Percentiles rank a stretch among this genome's conserved stretches.
These are phyloP conservation scores for Carduelis carduelis DNA, from an alignment of 2,797 vertebrate genomes.

Conservation along the genomic window DNA sequence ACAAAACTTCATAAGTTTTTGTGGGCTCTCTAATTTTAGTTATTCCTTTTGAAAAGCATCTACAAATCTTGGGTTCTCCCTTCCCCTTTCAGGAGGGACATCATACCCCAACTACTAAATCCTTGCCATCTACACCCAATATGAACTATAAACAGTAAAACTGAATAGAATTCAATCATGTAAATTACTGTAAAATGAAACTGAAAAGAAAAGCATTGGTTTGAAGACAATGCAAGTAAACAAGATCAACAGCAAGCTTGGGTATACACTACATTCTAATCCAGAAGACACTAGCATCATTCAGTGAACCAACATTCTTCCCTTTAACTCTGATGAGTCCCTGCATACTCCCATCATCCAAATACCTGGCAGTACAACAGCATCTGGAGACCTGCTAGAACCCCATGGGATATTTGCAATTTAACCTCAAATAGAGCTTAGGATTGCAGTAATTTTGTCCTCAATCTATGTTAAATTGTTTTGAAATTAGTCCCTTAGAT, in stretches of 20 bases:
- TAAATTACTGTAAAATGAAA: neutral
- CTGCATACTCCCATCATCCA: neutral
- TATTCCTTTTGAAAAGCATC: neutral
- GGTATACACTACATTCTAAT: neutral
- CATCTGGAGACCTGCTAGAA: neutral
- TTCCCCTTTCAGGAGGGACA: neutral
- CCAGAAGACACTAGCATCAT: neutral
- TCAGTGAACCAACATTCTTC: neutral
- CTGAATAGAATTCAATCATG: neutral
- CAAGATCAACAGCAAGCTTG: neutral
- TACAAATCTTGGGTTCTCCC: neutral
- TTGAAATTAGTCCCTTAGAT: neutral
- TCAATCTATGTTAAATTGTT: neutral
- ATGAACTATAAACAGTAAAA: neutral
- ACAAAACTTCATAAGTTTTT: neutral
- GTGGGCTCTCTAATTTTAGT: neutral
- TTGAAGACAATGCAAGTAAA: neutral
- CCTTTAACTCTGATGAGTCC: neutral
- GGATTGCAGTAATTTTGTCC: neutral
- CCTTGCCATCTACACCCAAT: neutral
- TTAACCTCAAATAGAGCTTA: neutral
- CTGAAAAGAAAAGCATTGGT: neutral
- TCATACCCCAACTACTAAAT: neutral
- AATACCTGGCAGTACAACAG: neutral
- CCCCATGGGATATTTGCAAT: neutral